Evolutionary conservation across 2,113 vertebrate species (phyloP).

Genomic region (Suricata suricatta): DNA sequence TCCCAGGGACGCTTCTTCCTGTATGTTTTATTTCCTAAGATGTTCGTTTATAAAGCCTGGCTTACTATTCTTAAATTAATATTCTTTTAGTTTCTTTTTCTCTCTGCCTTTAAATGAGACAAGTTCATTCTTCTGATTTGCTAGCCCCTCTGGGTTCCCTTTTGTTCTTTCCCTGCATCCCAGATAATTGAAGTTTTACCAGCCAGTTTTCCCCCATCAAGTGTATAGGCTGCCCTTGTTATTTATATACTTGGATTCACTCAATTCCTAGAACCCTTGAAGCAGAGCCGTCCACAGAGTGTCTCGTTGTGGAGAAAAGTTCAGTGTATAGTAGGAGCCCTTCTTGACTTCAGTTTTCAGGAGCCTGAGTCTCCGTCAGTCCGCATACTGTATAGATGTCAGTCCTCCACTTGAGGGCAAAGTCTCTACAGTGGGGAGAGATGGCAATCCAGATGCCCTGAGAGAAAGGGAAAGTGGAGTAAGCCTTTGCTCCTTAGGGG

Average conservation of each 20-base stretch:
- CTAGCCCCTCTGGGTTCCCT: conserved; percentile 77
- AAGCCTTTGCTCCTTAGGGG: conserved; percentile 10
- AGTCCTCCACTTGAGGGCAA: background rate
- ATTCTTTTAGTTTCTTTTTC: conserved; percentile 31
- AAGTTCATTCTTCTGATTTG: conserved; percentile 79
- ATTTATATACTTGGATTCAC: conserved; percentile 25
- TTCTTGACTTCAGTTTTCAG: background rate
- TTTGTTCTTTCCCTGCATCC: conserved; percentile 53
- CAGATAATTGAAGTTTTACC: conserved; percentile 37
- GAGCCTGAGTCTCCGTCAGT: background rate
- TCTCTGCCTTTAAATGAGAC: conserved; percentile 76
- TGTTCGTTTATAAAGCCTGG: conserved; percentile 75
- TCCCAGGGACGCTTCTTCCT: conserved; percentile 61
- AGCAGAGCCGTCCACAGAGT: conserved; percentile 22
- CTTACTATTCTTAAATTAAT: conserved; percentile 68
- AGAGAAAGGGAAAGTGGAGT: background rate
- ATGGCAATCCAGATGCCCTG: conserved; percentile 6
- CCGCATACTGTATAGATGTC: background rate
- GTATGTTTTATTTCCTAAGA: conserved; percentile 63
- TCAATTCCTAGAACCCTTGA: conserved; percentile 4
- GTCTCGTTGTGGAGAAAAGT: background rate
- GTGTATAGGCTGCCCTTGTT: background rate
- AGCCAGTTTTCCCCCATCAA: background rate
- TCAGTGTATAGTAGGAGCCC: conserved; percentile 13
- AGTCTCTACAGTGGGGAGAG: background rate